phyloP scores from a whole-genome alignment of 2,113 vertebrate species.

The Cynopterus brachyotis region DNA sequence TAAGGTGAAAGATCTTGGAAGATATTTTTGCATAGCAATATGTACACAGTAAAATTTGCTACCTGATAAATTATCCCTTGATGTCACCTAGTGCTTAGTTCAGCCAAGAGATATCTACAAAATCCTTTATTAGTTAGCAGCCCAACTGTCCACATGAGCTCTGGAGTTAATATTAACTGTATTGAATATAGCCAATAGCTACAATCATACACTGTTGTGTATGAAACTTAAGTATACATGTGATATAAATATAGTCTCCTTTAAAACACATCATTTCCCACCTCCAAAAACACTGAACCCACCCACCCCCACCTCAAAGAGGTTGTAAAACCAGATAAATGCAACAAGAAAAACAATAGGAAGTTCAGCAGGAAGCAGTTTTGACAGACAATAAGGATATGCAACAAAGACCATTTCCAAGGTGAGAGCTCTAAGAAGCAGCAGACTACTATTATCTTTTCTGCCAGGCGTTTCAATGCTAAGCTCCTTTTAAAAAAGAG shows the following conservation, averaged over 20 bases:
- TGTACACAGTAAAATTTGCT: slow-evolving; percentile 18
- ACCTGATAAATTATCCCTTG: not conserved
- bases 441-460: not conserved
- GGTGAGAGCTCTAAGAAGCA: not conserved
- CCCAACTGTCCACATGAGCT: not conserved
- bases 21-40: not conserved
- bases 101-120: not conserved
- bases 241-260: slow-evolving; percentile 10
- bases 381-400: slow-evolving; percentile 32
- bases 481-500: not conserved
- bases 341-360: slow-evolving; percentile 49
- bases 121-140: slow-evolving; percentile 24
- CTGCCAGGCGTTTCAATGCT: not conserved
- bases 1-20: not conserved
- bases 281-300: not conserved
- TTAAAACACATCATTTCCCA: not conserved
- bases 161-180: not conserved
- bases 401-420: slow-evolving; percentile 35
- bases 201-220: not conserved
- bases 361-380: slow-evolving; percentile 57
- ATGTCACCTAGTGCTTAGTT: not conserved
- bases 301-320: not conserved
- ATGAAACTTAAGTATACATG: not conserved
- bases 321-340: slow-evolving; percentile 53
- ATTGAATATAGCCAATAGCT: slow-evolving; percentile 6